These are phyloP conservation scores for Cryptus viduatorius DNA, from an alignment of 2,888 invertebrate genomes.

Conservation along the genomic window DNA sequence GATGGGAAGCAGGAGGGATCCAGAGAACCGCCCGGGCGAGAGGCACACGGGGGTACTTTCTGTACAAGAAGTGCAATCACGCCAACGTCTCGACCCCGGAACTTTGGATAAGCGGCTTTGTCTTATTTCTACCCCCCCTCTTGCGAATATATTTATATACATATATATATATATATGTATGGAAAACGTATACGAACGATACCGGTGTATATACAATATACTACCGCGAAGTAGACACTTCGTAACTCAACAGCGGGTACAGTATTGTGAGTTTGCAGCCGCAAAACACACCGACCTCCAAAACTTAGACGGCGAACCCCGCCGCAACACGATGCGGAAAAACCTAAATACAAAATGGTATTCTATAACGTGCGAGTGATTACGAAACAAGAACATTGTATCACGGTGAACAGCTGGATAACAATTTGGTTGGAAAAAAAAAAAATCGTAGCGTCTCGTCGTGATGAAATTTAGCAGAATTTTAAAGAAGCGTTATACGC, in stretches of 20 bases:
- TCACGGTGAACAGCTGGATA: not conserved
- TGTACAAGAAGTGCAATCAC: slow-evolving; percentile 50
- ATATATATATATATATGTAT: not conserved
- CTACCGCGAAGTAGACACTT: slow-evolving; percentile 43
- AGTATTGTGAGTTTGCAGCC: slow-evolving; percentile 37
- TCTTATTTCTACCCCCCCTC: slow-evolving; percentile 34
- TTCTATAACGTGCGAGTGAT: slow-evolving; percentile 12
- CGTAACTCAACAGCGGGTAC: slow-evolving; percentile 30
- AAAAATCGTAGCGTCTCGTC: no score
- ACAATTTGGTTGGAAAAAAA: not conserved
- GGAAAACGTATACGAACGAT: not conserved
- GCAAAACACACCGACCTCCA: slow-evolving; percentile 26
- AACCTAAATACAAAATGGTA: slow-evolving; percentile 11
- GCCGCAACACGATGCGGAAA: slow-evolving; percentile 2
- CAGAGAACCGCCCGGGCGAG: not conserved
- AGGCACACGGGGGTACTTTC: slow-evolving; percentile 11
- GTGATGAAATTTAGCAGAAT: no score
- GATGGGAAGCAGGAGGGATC: not conserved
- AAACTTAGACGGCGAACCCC: slow-evolving; percentile 22
- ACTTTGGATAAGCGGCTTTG: slow-evolving; percentile 56
- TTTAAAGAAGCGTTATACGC: no score
- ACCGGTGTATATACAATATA: slow-evolving; percentile 16
- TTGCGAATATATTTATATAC: slow-evolving; percentile 15
- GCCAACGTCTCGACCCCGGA: slow-evolving; percentile 35
- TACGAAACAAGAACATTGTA: slow-evolving; percentile 15